Percentiles rank a stretch among this genome's conserved stretches.
Evolutionary conservation across 2,888 invertebrate species (phyloP).

Genomic region (Orchestes rusci): DNA sequence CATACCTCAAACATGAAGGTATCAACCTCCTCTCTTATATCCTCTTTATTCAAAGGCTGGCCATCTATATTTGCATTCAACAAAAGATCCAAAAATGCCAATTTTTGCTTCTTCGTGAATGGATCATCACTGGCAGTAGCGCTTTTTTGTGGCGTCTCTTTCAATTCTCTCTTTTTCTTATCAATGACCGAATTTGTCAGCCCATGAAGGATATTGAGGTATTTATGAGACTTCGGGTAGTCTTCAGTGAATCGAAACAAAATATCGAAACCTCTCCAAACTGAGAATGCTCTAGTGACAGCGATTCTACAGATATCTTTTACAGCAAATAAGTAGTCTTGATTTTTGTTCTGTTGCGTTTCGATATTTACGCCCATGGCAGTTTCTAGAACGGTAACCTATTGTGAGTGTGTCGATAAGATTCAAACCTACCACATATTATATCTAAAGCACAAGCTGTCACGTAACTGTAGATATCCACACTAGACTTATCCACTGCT

Average conservation of each 20-base stretch:
- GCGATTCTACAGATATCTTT: constrained; percentile 45
- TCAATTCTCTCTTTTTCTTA: constrained; percentile 7
- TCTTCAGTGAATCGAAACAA: constrained; percentile 10
- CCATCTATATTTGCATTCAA: constrained; percentile 51
- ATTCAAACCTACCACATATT: constrained; percentile 30
- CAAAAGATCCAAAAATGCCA: constrained; percentile 62
- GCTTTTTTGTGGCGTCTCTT: not conserved
- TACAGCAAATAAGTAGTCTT: constrained; percentile 65
- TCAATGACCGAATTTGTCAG: constrained; percentile 21
- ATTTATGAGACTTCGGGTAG: constrained; percentile 1
- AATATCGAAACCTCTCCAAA: not conserved
- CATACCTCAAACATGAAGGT: constrained; percentile 66
- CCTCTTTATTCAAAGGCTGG: constrained; percentile 49
- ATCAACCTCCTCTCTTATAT: constrained; percentile 62
- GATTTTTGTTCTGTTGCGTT: constrained; percentile 60
- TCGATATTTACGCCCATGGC: constrained; percentile 75
- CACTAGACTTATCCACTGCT: constrained; percentile 16
- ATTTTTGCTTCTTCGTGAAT: constrained; percentile 26
- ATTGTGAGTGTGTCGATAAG: not conserved
- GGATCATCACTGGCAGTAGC: not conserved
- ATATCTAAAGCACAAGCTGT: constrained; percentile 31
- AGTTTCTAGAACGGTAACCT: constrained; percentile 52
- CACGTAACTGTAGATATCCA: constrained; percentile 28
- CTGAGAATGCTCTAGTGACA: constrained; percentile 30
- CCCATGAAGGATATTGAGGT: constrained; percentile 7